These are phyloP conservation scores for Diarsia brunnea DNA, from an alignment of 2,888 invertebrate genomes.

Conservation along the genomic window DNA sequence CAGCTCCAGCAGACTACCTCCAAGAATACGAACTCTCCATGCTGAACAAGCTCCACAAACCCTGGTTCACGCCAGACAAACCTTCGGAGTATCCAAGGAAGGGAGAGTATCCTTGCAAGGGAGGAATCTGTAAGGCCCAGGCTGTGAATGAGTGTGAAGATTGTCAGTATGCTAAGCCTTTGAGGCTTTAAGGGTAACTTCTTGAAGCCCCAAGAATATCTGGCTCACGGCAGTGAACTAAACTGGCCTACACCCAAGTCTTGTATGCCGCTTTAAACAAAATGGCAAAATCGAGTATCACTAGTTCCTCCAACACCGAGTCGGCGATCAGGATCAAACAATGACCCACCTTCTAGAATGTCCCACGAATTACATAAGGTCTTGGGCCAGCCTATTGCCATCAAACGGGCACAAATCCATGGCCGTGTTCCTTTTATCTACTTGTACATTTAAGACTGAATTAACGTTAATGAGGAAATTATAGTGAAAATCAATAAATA, in stretches of 20 bases:
- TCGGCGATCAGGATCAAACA: too few relatives aligned
- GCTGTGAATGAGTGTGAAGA: slow-evolving; percentile 65
- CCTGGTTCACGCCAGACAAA: slow-evolving; percentile 72
- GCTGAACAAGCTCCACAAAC: slow-evolving; percentile 76
- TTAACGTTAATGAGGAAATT: neutral
- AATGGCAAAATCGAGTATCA: too few relatives aligned
- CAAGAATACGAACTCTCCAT: slow-evolving; percentile 71
- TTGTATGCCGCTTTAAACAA: too few relatives aligned
- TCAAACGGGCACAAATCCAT: too few relatives aligned
- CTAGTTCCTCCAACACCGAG: too few relatives aligned
- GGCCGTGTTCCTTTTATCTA: neutral
- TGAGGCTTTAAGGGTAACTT: slow-evolving; percentile 47
- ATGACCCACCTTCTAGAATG: too few relatives aligned
- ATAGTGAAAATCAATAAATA: neutral
- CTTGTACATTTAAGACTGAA: slow-evolving; percentile 31
- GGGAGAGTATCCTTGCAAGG: slow-evolving; percentile 76
- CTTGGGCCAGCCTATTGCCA: too few relatives aligned
- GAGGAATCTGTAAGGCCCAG: slow-evolving; percentile 70
- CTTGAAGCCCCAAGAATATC: too few relatives aligned
- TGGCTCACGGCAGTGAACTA: too few relatives aligned
- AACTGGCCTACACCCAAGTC: too few relatives aligned
- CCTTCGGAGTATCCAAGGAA: slow-evolving; percentile 74
- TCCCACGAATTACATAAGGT: too few relatives aligned
- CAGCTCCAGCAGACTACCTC: slow-evolving; percentile 64
- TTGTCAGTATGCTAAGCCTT: slow-evolving; percentile 72